Evolutionary conservation across 1,140 invertebrate genomes (phyloP).

Genomic region (Ephestia elutella): DNA sequence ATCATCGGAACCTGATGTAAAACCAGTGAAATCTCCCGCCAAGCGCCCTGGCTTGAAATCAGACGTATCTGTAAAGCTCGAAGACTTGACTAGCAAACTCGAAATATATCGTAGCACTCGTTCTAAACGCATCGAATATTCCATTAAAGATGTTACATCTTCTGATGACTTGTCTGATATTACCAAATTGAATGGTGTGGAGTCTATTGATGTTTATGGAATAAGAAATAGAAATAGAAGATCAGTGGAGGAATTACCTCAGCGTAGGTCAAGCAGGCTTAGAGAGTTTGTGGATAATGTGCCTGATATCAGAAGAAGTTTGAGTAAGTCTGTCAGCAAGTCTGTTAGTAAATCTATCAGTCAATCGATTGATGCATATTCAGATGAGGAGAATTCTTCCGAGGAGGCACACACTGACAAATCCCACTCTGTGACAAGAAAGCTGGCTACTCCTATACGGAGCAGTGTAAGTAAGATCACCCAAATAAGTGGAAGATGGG

Average conservation of each 20-base stretch:
- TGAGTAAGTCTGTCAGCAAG: slow-evolving; percentile 54
- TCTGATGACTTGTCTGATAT: slow-evolving; percentile 24
- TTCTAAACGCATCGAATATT: slow-evolving; percentile 51
- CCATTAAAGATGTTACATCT: slow-evolving; percentile 42
- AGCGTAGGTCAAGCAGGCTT: slow-evolving; percentile 48
- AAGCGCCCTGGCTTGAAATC: slow-evolving; percentile 47
- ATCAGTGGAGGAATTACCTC: slow-evolving; percentile 35
- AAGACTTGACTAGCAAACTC: slow-evolving; percentile 38
- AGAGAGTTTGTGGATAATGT: slow-evolving; percentile 42
- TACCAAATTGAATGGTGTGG: slow-evolving; percentile 49
- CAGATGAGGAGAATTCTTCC: slow-evolving; percentile 57
- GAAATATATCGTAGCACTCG: slow-evolving; percentile 41
- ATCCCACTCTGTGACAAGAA: slow-evolving; percentile 47
- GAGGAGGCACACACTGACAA: slow-evolving; percentile 33
- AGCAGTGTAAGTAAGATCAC: slow-evolving; percentile 30
- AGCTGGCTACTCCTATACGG: slow-evolving; percentile 54
- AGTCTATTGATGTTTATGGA: slow-evolving; percentile 41
- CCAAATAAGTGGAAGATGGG: slow-evolving; percentile 39
- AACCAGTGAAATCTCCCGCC: slow-evolving; percentile 41
- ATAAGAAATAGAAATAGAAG: slow-evolving; percentile 45
- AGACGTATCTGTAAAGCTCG: slow-evolving; percentile 34
- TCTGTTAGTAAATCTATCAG: slow-evolving; percentile 48
- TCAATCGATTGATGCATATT: slow-evolving; percentile 49
- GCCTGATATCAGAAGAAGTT: slow-evolving; percentile 46
- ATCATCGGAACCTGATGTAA: slow-evolving; percentile 18